Percentiles rank a stretch among this genome's conserved stretches.
phyloP scores from a whole-genome alignment of 2,113 vertebrate genomes.

The Carassius auratus region DNA sequence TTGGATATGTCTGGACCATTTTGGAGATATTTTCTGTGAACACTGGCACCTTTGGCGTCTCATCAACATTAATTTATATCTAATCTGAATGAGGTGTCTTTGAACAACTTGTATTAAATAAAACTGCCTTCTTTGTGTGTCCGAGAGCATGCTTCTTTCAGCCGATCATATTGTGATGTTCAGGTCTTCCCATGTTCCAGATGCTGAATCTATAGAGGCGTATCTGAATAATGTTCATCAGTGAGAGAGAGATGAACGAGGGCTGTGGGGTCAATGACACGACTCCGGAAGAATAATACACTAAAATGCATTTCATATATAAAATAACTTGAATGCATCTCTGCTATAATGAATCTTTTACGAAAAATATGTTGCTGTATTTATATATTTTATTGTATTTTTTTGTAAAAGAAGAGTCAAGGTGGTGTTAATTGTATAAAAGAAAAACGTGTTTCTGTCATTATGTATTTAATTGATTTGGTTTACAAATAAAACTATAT shows the following conservation, averaged over 20 bases:
- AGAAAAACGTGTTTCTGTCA: neutral
- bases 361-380: too few relatives aligned
- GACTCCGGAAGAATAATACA: neutral
- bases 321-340: neutral
- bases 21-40: neutral
- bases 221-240: neutral
- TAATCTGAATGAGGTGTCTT: constrained; percentile 1
- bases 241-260: neutral
- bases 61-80: constrained; percentile 23
- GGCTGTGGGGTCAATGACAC: neutral
- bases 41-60: neutral
- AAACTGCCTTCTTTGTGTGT: neutral
- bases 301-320: neutral
- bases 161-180: neutral
- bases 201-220: neutral
- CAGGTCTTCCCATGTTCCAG: neutral
- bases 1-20: constrained; percentile 20
- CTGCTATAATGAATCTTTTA: neutral
- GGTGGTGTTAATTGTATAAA: neutral
- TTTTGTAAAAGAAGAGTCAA: neutral
- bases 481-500: neutral
- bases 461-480: neutral
- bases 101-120: constrained; percentile 21
- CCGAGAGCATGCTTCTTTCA: neutral
- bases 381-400: too few relatives aligned